phyloP scores from a whole-genome alignment of 2,797 vertebrate genomes.

The Hephaestus fuliginosus region DNA sequence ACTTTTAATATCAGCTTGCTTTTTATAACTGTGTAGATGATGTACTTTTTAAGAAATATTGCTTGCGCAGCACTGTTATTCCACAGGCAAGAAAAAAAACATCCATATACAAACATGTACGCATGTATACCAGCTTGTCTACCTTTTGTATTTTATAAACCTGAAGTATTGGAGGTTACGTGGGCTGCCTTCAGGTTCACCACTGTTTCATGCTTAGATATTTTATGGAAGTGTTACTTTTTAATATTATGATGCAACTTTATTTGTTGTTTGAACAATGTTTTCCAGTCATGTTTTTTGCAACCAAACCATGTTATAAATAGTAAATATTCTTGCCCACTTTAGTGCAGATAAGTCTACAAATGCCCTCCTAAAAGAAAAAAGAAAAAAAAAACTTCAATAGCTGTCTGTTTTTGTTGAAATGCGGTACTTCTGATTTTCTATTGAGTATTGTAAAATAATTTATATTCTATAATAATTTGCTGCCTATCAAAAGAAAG shows the following conservation, averaged over 20 bases:
- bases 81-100: conserved; percentile 76
- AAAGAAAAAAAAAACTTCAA: conserved; percentile 47
- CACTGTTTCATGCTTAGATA: conserved; percentile 79
- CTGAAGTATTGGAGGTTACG: conserved; percentile 81
- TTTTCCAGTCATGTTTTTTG: conserved; percentile 73
- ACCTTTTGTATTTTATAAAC: conserved; percentile 82
- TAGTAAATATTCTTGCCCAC: conserved; percentile 64
- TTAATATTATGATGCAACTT: conserved; percentile 70
- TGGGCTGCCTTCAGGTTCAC: conserved; percentile 75
- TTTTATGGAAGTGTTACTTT: conserved; percentile 85
- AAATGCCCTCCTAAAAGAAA: conserved; percentile 65
- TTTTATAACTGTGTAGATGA: conserved; percentile 80
- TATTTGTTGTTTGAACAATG: conserved; percentile 67
- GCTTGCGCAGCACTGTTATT: conserved; percentile 82
- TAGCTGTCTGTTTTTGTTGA: conserved; percentile 72
- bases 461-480: conserved; percentile 82
- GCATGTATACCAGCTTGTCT: conserved; percentile 81
- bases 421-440: conserved; percentile 83
- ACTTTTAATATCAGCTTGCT: conserved; percentile 82
- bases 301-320: conserved; percentile 73
- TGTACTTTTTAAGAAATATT: conserved; percentile 79
- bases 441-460: conserved; percentile 80
- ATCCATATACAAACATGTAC: conserved; percentile 77
- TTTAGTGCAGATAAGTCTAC: conserved; percentile 61
- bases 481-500: conserved; percentile 78